Evolutionary conservation across 2,888 invertebrate genomes (phyloP), one percentile per base, ranked within the genome.

Genomic region (Harmothoe impar): DNA sequence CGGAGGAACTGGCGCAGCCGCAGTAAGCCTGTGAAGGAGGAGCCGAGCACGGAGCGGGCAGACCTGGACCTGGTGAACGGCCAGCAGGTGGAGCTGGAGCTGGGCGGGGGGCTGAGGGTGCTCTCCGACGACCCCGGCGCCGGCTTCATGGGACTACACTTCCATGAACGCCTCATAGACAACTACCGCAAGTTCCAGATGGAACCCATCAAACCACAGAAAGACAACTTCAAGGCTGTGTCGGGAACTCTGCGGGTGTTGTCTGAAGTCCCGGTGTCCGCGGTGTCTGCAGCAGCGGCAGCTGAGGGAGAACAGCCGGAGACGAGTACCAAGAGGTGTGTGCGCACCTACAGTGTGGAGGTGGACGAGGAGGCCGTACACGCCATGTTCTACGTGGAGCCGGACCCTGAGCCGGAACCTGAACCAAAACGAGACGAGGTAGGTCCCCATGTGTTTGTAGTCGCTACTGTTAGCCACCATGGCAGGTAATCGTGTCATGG

Each of bases 141-240:
- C 72, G 43, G 23, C 31, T 52, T 89, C 68, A 81, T 89, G 62
- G 88, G 78, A 0, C 78, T 92, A 0, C 88, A 86, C 68, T 93
- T 78, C 72, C 94, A 94, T 91, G 93, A 94, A 81, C 92, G 93
- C 88, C 92, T 95, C 51, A 94, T 93, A 15, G 95, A 95, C 84
- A 94, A 94, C 90, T 95, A 94, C 92, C 92, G 94, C 78, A 92
- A 93, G 43, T 95, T 95, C 92, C 92, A 92, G n/a, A 93, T 95
- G 31, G 94, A 94, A 91, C 95, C 95, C 0, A 93, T 92, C 3
- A 86, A 54, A 20, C 29, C 86, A 5, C 86, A 86, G 54, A 86
- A 86, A 25, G 86, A 86, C 54, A 17, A 20, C 23, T 86, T 25
- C 56, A 10, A 20, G 54, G 29, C n/a, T 0, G 52, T 86, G 54